These are phyloP conservation scores for Sebastolobus alascanus DNA, from an alignment of 2,797 vertebrate genomes.

Conservation along the genomic window DNA sequence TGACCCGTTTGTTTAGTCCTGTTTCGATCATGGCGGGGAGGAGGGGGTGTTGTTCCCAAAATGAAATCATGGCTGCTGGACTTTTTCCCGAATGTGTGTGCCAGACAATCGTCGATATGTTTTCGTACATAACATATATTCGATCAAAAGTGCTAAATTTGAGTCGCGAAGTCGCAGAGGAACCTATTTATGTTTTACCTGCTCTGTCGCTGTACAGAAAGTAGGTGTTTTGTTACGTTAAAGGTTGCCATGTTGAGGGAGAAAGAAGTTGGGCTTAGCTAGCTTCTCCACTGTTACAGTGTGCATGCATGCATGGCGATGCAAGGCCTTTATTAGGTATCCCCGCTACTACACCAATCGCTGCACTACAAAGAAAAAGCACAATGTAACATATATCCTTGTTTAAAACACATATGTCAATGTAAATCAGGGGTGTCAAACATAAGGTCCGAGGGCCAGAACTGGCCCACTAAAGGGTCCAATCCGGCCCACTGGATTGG, in stretches of 20 bases:
- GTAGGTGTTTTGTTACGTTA: neutral
- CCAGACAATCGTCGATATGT: neutral
- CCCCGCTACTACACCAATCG: rapidly evolving
- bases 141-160: neutral
- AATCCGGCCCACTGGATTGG: too few relatives aligned
- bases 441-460: too few relatives aligned
- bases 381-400: too few relatives aligned
- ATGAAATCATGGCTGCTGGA: neutral
- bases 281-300: neutral
- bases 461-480: too few relatives aligned
- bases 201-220: neutral
- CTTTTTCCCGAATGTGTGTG: neutral
- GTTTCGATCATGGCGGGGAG: neutral
- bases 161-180: neutral
- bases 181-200: neutral
- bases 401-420: too few relatives aligned
- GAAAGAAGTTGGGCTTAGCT: neutral
- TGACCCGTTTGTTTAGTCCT: neutral
- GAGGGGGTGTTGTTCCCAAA: neutral
- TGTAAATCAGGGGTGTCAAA: too few relatives aligned
- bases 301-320: neutral
- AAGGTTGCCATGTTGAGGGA: too few relatives aligned
- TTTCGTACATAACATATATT: neutral
- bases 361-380: too few relatives aligned
- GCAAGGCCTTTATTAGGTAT: neutral